Evolutionary conservation across 2,113 vertebrate genomes (phyloP).

Genomic region (Otis tarda): DNA sequence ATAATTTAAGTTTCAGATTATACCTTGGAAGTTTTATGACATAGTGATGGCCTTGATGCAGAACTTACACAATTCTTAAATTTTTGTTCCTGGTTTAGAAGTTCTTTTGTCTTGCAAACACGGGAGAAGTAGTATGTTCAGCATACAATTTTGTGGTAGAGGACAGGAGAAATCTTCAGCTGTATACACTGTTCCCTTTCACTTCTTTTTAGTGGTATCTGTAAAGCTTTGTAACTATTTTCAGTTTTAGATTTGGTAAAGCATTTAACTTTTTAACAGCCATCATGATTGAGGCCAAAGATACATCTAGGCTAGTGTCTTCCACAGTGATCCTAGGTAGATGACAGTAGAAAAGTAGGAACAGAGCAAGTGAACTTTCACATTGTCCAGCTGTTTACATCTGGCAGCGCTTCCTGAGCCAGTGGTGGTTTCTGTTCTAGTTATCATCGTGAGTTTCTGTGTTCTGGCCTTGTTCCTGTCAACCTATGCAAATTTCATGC

Average conservation of each 20-base stretch:
- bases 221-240: neutral
- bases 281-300: neutral
- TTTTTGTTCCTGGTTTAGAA: neutral
- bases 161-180: neutral
- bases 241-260: neutral
- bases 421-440: neutral
- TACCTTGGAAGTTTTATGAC: neutral
- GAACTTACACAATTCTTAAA: neutral
- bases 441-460: neutral
- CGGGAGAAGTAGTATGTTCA: neutral
- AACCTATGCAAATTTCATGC: neutral
- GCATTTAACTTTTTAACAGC: neutral
- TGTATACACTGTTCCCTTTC: neutral
- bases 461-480: neutral
- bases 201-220: neutral
- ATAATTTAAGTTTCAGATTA: neutral
- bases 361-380: neutral
- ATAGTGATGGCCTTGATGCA: neutral
- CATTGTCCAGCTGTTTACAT: neutral
- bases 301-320: neutral
- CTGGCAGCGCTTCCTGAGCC: neutral
- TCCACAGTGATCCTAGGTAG: neutral
- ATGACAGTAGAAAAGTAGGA: neutral
- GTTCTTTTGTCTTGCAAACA: neutral
- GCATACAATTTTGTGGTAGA: neutral